Evolutionary conservation across 2,888 invertebrate genomes (phyloP), one percentile per base, ranked within the genome.

Genomic region (Ennomos quercinarius): DNA sequence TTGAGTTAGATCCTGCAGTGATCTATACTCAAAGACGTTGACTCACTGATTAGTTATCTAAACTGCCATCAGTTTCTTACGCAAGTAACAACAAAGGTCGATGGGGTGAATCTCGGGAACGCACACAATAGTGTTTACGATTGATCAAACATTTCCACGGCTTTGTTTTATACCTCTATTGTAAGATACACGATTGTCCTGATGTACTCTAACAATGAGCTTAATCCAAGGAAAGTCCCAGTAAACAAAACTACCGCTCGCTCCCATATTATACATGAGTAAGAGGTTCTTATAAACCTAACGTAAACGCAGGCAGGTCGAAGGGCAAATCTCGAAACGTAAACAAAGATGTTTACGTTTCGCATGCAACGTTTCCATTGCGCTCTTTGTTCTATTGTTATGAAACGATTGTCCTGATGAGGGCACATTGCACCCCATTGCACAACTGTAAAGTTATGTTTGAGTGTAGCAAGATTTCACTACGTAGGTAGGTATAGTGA

Each of bases 101-200:
- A 40, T 35, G 61, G 67, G 72, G 69, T 71, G 72, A 74, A 77
- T 80, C 76, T 67, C 66, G 72, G 72, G 77, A 80, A 77, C 58
- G 69, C 67, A 74, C 80, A 87, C 85, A 88, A 89, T 87, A 79
- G 78, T 86, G 86, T 84, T 86, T 81, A 75, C 63, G 71, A 69
- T 74, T 27, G 27, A 27, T 27, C 27, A 27, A 27, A 71, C 73
- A 72, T 67, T 79, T 74, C 76, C 70, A 74, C 76, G 67, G 45
- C 83, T 87, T 89, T 89, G 88, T 89, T 86, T 43, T 6, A 17
- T 17, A 47, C 10, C 10, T 12, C 84, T 73, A 89, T 88, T 88
- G 88, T 89, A 77, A 68, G 71, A 10, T 38, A 57, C 38, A 48
- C 50, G 35, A 41, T 44, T 36, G 17, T 56, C 43, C 43, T 44